Base-by-base conservation (phyloP, 2,888 invertebrate genomes). In the Tetrapedia diversipes region DNA sequence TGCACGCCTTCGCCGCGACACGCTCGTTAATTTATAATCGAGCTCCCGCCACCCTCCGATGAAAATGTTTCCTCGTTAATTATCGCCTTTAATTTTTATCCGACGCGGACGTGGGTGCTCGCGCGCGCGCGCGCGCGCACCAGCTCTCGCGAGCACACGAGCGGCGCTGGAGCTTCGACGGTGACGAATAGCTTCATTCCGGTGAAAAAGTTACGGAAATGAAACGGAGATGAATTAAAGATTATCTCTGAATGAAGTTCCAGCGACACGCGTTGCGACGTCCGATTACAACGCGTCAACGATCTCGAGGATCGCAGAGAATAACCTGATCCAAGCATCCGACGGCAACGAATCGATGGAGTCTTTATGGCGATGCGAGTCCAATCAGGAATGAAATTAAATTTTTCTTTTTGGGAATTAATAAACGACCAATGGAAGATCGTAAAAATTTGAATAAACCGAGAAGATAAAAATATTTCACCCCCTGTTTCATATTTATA, bases 1-100 rank as follows among this genome's bases (percentile, higher is more conserved):
- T n/a, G 59, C 66, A 24, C 45, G 59, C 47, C 37, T 45, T 29
- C 65, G 65, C 51, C 43, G 32, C 51, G 43, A 49, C 29, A 41
- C 6, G 10, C 6, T 27, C 39, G 56, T 16, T 68, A 59, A 77
- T 70, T 77, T 77, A 65, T 56, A 54, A 49, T 49, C 54, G 49
- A 47, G 43, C 49, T 37, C n/a, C n/a, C 63, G 53, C 56, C 67
- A 57, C 56, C 56, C 41, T 47, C 53, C 24, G 32, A 67, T 45
- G 74, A 74, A 74, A 73, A 56, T 27, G 56, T 57, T 63, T 39
- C 75, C n/a, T 32, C 63, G 49, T 64, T 32, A 76, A 77, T 76
- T 76, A 77, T 67, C 68, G 43, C 54, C 4, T 39, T n/a, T 19
- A 34, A 24, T 59, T 70, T 66, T 49, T 39, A 11, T 3, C 1